These are phyloP conservation scores for Parazoanthus darwini DNA, from an alignment of 92 coral and sea anemone genomes.

Conservation along the genomic window DNA sequence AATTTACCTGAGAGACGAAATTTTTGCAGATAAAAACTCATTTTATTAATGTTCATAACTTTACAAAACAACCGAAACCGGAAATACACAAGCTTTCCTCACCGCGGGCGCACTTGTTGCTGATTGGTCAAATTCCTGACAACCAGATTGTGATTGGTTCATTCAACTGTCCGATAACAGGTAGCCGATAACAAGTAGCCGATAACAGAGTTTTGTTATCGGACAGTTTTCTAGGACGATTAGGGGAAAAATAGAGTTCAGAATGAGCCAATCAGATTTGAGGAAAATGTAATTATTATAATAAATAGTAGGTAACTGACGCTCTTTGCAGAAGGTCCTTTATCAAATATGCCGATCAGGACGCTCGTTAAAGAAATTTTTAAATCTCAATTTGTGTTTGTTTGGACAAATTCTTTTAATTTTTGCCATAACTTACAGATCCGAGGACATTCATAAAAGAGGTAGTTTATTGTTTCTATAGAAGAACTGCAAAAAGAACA, in stretches of 20 bases:
- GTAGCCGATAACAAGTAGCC: slow-evolving; percentile 34
- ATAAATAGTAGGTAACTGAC: too few relatives aligned
- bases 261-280: too few relatives aligned
- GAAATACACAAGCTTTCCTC: slow-evolving; percentile 18
- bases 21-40: slow-evolving; percentile 32
- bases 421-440: not conserved
- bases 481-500: not conserved
- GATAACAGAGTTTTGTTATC: slow-evolving; percentile 46
- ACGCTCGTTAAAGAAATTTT: not conserved
- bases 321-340: not conserved
- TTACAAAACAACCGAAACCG: slow-evolving; percentile 24
- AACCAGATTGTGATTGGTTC: slow-evolving; percentile 32
- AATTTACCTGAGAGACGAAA: slow-evolving; percentile 35
- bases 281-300: too few relatives aligned
- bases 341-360: not conserved
- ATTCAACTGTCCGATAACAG: too few relatives aligned
- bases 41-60: slow-evolving; percentile 23
- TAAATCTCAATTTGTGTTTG: not conserved
- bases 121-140: slow-evolving; percentile 32
- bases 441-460: not conserved
- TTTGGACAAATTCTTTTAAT: not conserved
- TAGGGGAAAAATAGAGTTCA: slow-evolving; percentile 38
- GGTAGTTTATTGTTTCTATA: not conserved
- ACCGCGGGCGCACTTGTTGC: slow-evolving; percentile 12
- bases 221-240: slow-evolving; percentile 22